Evolutionary conservation across 2,113 vertebrate genomes (phyloP).

Genomic region (Bombycilla garrulus): DNA sequence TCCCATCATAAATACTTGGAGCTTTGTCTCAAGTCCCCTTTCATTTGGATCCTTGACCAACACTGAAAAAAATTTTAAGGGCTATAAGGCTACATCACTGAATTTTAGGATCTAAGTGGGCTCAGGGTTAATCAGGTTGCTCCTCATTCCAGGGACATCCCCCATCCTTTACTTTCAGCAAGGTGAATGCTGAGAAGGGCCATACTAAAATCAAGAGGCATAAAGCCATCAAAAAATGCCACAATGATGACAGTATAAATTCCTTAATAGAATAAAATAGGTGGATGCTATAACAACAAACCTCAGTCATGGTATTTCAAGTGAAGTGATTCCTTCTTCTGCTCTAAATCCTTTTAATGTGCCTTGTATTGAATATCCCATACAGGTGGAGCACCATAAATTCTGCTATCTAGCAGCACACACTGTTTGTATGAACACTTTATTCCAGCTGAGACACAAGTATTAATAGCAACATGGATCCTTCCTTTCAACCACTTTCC

Average conservation of each 20-base stretch:
- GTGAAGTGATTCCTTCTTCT: slow-evolving; percentile 36
- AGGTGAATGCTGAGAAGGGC: neutral
- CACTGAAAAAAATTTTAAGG: neutral
- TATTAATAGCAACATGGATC: slow-evolving; percentile 50
- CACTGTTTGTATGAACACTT: slow-evolving; percentile 41
- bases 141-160: neutral
- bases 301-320: slow-evolving; percentile 27
- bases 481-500: slow-evolving; percentile 29
- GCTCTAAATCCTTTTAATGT: slow-evolving; percentile 60
- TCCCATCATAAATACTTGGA: neutral
- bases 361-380: slow-evolving; percentile 46
- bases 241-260: neutral
- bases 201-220: neutral
- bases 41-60: neutral
- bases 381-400: slow-evolving; percentile 55
- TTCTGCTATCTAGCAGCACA: slow-evolving; percentile 47
- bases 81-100: neutral
- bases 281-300: neutral
- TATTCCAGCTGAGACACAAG: slow-evolving; percentile 23
- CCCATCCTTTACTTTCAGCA: neutral
- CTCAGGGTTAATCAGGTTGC: neutral
- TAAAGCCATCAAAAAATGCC: slow-evolving; percentile 1
- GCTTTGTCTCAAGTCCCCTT: neutral
- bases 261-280: slow-evolving; percentile 53
- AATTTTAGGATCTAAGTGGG: neutral